These are phyloP conservation scores for Lycocerus yunnanus DNA, from an alignment of 2,888 invertebrate species.

Conservation along the genomic window DNA sequence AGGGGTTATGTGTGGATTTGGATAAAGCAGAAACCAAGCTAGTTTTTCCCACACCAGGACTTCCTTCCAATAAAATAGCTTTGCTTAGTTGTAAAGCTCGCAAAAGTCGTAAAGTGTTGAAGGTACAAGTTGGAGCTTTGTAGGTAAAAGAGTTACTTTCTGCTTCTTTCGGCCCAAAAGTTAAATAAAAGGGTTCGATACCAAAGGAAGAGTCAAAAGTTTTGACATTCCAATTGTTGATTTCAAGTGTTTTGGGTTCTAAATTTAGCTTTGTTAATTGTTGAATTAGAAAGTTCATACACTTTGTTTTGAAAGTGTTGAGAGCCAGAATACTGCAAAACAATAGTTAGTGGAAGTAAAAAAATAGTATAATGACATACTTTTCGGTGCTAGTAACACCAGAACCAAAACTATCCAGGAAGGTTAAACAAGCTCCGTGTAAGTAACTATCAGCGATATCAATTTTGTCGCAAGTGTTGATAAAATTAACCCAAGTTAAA, in stretches of 20 bases:
- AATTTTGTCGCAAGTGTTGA: conserved; percentile 65
- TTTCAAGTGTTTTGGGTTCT: conserved; percentile 19
- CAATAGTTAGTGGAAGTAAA: conserved; percentile 7
- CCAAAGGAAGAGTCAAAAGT: conserved; percentile 63
- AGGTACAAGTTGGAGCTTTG: conserved; percentile 75
- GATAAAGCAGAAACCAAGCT: conserved; percentile 91
- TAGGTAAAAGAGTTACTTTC: conserved; percentile 66
- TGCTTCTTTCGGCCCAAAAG: conserved; percentile 54
- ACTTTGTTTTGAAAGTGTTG: conserved; percentile 54
- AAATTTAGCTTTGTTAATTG: conserved; percentile 55
- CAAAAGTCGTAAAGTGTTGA: conserved; percentile 82
- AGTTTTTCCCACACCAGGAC: conserved; percentile 98
- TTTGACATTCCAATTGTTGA: conserved; percentile 44
- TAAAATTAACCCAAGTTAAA: conserved; percentile 89
- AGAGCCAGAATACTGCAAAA: conserved; percentile 49
- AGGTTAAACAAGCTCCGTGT: conserved; percentile 90
- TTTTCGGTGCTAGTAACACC: conserved; percentile 77
- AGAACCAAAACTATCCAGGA: conserved; percentile 89
- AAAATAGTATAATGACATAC: conserved; percentile 40
- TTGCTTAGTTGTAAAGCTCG: conserved; percentile 89
- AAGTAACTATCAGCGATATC: conserved; percentile 72
- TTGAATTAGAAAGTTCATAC: conserved; percentile 62
- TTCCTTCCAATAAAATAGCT: conserved; percentile 93
- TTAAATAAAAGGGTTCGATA: conserved; percentile 77
- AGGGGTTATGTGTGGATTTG: conserved; percentile 77